Conservation (phyloP, 2,113 vertebrate genomes). For the Pongo abelii region DNA sequence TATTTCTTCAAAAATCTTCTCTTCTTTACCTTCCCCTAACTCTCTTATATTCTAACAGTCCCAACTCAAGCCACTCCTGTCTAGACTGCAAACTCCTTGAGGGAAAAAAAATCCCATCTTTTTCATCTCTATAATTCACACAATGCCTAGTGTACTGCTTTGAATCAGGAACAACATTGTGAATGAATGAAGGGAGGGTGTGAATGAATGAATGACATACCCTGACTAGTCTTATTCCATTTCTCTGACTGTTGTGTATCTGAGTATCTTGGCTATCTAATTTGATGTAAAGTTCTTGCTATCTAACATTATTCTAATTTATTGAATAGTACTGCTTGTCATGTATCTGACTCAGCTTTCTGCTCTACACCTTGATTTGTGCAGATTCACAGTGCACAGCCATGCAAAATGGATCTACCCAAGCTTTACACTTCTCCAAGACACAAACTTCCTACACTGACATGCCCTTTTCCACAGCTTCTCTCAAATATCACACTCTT, state of each 20-base stretch:
- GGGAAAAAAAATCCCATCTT: neutral
- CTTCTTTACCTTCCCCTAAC: fast-evolving
- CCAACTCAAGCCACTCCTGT: neutral
- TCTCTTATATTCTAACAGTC: neutral
- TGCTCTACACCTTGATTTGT: neutral
- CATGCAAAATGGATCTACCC: neutral
- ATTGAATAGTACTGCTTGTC: neutral
- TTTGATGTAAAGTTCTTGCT: neutral
- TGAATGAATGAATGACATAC: neutral
- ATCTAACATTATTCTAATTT: neutral
- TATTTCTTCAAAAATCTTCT: neutral
- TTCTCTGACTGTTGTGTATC: neutral
- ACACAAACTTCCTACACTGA: neutral
- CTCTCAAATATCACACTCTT: neutral
- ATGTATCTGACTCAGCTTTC: neutral
- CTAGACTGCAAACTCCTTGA: neutral
- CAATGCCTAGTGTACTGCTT: neutral
- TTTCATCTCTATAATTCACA: neutral
- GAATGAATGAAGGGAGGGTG: neutral
- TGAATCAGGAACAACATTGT: neutral
- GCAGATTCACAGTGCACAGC: neutral
- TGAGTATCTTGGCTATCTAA: neutral
- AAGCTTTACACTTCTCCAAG: too few relatives aligned
- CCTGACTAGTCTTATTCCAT: neutral
- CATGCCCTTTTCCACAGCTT: neutral